These are phyloP conservation scores for Gadus chalcogrammus DNA, from an alignment of 2,113 vertebrate species.

Conservation along the genomic window DNA sequence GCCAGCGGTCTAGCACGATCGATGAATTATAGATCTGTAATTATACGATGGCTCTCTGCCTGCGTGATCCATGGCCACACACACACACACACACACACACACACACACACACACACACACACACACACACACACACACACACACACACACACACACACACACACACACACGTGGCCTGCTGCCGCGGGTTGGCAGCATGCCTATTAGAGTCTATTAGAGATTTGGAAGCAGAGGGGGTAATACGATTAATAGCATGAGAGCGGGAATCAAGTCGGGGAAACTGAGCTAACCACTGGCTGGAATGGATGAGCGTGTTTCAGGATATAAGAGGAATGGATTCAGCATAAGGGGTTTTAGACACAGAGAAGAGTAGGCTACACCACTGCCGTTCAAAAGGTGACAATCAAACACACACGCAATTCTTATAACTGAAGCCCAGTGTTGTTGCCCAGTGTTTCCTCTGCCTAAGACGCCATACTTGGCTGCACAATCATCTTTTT, in stretches of 20 bases:
- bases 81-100: slow-evolving; percentile 11
- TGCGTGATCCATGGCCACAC: slow-evolving; percentile 38
- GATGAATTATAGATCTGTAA: slow-evolving; percentile 16
- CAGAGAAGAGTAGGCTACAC: too few species aligned
- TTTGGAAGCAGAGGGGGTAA: slow-evolving; percentile 1
- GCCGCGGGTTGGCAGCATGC: neutral
- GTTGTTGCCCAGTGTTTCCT: too few species aligned
- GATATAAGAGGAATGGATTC: too few species aligned
- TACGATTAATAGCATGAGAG: slow-evolving; percentile 30
- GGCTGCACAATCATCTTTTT: too few species aligned
- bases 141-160: slow-evolving; percentile 18
- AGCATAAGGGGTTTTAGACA: too few species aligned
- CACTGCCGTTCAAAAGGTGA: too few species aligned
- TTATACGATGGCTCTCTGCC: slow-evolving; percentile 7
- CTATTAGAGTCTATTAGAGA: slow-evolving; percentile 8
- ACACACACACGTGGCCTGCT: slow-evolving; percentile 30
- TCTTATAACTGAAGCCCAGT: too few species aligned
- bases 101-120: too few species aligned
- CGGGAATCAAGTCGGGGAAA: slow-evolving; percentile 29
- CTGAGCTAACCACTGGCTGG: slow-evolving; percentile 28
- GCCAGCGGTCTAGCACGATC: neutral
- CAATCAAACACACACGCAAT: too few species aligned
- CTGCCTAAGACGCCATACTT: too few species aligned
- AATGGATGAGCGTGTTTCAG: neutral
- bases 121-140: slow-evolving; percentile 5